These are phyloP conservation scores for Saguinus midas DNA, from an alignment of 2,113 vertebrate species.

Conservation along the genomic window DNA sequence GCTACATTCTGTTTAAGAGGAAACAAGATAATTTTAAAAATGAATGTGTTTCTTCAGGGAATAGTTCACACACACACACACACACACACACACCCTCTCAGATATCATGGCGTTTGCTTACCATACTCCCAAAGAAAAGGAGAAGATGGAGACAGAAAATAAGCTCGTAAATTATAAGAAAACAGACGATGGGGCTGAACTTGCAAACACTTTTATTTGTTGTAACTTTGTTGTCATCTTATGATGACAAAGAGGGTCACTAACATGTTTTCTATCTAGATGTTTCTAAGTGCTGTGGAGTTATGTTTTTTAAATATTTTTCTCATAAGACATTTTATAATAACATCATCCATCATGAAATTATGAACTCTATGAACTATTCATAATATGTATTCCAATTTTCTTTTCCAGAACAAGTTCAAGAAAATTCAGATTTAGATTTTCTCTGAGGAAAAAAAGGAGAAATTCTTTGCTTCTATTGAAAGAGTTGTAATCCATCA, in stretches of 20 bases:
- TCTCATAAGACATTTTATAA: slow-evolving; percentile 47
- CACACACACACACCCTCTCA: background rate
- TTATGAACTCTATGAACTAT: slow-evolving; percentile 1
- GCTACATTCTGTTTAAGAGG: background rate
- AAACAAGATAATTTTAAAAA: background rate
- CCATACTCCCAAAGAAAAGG: background rate
- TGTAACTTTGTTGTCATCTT: background rate
- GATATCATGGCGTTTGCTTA: background rate
- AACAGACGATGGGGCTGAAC: background rate
- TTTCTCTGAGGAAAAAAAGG: background rate
- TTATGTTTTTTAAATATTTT: slow-evolving; percentile 28
- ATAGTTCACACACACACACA: background rate
- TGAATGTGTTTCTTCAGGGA: background rate
- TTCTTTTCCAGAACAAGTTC: slow-evolving; percentile 1
- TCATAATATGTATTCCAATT: slow-evolving; percentile 16
- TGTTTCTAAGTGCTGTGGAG: slow-evolving; percentile 12
- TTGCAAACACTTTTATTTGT: background rate
- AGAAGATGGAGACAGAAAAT: background rate
- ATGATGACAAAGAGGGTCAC: background rate
- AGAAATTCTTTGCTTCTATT: background rate
- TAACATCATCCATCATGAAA: background rate
- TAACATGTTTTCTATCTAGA: slow-evolving; percentile 6
- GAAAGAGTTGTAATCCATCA: background rate
- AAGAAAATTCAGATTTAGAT: slow-evolving; percentile 34
- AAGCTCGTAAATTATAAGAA: background rate